Evolutionary conservation across 2,888 invertebrate species (phyloP), one percentile per base, ranked within the genome.

Genomic region (Acrobasis repandana): DNA sequence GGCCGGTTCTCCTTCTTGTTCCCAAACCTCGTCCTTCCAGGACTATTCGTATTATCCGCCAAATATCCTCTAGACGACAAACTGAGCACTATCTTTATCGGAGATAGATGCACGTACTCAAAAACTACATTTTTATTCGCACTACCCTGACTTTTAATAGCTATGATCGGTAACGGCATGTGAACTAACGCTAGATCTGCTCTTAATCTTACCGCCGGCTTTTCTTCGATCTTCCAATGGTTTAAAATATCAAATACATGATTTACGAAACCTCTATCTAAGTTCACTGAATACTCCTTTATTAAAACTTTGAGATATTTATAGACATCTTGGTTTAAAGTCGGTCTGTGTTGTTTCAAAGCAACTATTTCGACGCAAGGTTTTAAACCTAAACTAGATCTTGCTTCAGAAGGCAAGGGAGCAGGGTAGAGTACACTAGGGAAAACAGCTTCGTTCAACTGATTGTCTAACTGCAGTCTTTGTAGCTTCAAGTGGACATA

Each of bases 391-490:
- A 67, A 57, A 34, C 72, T 81, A 0, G 79, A 69, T 36, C 79
- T 79, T 1, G 76, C 67, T 48, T 93, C 90, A 4, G 93, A 88
- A 0, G 94, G 87, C 15, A 92, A 70, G 1, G 95, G 94, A 1
- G 93, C 93, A 0, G 95, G 94, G 72, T 95, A 93, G 14, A 96
- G 73, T 10, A 95, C 94, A 48, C 94, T 94, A 0, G 95, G 95
- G 75, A 95, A 96, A 47, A 95, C 93, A 14, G 95, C 95, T 74
- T 95, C 95, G 58, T 93, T 90, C 64, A 95, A 78, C 82, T 96
- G 96, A 82, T 97, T 96, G 83, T 97, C 97, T 64, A 97, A 90
- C 93, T 97, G 93, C 28, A 94, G 76, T 62, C 88, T 82, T 74
- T 97, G 96, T 15, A 96, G 71, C 79, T 95, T 95, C 57, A 95